Conservation (phyloP, 2,888 invertebrate genomes). For the Eumerus sabulonum region DNA sequence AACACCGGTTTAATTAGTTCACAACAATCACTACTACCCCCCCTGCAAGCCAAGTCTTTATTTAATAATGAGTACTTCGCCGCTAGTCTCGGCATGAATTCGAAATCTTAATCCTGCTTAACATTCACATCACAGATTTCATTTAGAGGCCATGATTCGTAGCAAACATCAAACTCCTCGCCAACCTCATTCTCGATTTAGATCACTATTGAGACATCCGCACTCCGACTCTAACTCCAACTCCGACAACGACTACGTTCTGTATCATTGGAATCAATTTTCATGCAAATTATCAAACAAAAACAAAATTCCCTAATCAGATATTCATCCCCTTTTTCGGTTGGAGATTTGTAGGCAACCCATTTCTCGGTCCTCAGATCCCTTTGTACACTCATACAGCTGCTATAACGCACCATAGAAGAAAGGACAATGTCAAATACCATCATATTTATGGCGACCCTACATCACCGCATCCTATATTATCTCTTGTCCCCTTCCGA, state of each 20-base stretch:
- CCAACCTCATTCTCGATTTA: constrained; percentile 10
- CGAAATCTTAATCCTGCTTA: constrained; percentile 50
- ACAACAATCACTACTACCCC: too few species aligned
- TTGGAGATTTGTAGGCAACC: constrained; percentile 23
- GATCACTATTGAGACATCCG: constrained; percentile 35
- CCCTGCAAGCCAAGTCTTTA: constrained; percentile 31
- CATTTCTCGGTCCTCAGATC: not conserved
- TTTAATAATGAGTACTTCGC: constrained; percentile 34
- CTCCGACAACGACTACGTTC: constrained; percentile 1
- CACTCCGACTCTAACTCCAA: too few species aligned
- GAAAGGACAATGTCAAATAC: constrained; percentile 14
- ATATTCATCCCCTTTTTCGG: constrained; percentile 50
- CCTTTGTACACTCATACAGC: too few species aligned
- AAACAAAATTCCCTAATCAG: constrained; percentile 57
- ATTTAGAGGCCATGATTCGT: constrained; percentile 55
- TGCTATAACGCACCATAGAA: not conserved
- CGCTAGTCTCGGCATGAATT: constrained; percentile 26
- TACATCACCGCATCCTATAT: not conserved
- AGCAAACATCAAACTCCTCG: constrained; percentile 53
- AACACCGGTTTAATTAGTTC: too few species aligned
- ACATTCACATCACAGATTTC: constrained; percentile 58
- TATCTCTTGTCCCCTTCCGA: not conserved
- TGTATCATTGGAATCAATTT: constrained; percentile 57
- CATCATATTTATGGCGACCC: constrained; percentile 15
- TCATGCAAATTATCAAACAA: constrained; percentile 57